Conservation (phyloP, 2,888 invertebrate genomes). For the Tinea semifulvella region DNA sequence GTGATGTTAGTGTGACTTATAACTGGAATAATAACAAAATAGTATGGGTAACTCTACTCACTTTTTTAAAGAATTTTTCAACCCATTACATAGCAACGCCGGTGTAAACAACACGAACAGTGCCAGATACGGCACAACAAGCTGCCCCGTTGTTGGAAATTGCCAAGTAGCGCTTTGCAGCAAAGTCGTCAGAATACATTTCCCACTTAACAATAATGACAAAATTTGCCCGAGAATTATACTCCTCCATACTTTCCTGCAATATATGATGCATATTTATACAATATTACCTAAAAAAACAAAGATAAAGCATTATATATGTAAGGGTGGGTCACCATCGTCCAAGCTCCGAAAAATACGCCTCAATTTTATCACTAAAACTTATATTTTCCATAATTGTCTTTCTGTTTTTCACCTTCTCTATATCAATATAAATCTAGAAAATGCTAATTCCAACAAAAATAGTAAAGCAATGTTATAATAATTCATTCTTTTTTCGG, state of each 20-base stretch:
- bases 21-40: too few species aligned
- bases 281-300: slow-evolving; percentile 1
- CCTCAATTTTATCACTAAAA: slow-evolving; percentile 73
- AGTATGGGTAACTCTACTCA: too few species aligned
- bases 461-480: neutral
- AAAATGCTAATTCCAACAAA: neutral
- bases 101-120: slow-evolving; percentile 81
- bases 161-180: slow-evolving; percentile 75
- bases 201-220: slow-evolving; percentile 79
- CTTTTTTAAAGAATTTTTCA: slow-evolving; percentile 46
- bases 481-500: neutral
- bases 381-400: slow-evolving; percentile 49
- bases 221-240: slow-evolving; percentile 79
- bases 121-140: slow-evolving; percentile 80
- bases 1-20: too few species aligned
- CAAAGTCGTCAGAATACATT: slow-evolving; percentile 77
- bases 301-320: neutral
- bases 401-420: neutral
- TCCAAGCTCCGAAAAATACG: slow-evolving; percentile 73
- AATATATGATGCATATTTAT: slow-evolving; percentile 21
- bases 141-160: slow-evolving; percentile 82
- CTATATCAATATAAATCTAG: neutral
- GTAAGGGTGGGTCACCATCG: slow-evolving; percentile 61
- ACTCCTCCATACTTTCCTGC: slow-evolving; percentile 77
- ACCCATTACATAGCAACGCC: slow-evolving; percentile 75